phyloP scores from a whole-genome alignment of 2,888 invertebrate species.

The Seladonia tumulorum region DNA sequence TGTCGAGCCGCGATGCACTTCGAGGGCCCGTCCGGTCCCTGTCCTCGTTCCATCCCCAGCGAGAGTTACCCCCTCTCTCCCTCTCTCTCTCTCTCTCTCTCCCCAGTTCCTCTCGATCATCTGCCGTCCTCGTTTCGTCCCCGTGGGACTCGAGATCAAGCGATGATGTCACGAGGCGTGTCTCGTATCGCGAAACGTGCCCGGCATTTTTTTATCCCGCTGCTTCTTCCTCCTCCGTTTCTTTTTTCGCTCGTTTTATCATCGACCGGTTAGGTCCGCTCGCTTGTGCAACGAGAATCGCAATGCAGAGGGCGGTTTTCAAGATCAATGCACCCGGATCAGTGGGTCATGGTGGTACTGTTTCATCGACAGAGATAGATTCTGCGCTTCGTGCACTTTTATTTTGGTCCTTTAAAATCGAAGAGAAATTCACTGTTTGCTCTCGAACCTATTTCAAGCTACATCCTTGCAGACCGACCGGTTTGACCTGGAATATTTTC shows the following conservation, averaged over 20 bases:
- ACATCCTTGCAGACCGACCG: background rate
- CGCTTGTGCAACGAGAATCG: slow-evolving; percentile 6
- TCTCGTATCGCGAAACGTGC: slow-evolving; percentile 68
- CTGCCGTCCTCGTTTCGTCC: slow-evolving; percentile 37
- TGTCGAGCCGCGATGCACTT: slow-evolving; percentile 49
- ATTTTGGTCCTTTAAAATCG: background rate
- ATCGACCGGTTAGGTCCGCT: background rate
- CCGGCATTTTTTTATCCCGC: slow-evolving; percentile 61
- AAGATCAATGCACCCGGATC: background rate
- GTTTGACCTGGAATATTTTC: background rate
- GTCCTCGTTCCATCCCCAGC: slow-evolving; percentile 19
- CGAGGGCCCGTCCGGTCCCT: slow-evolving; percentile 47
- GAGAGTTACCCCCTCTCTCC: too few species aligned
- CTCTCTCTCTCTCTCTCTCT: background rate
- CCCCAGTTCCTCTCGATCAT: slow-evolving; percentile 11
- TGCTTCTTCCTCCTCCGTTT: slow-evolving; percentile 10
- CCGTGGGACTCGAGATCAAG: slow-evolving; percentile 57
- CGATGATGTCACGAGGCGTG: slow-evolving; percentile 74
- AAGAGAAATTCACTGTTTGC: background rate
- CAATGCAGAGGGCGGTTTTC: slow-evolving; percentile 16
- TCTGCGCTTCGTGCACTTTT: background rate
- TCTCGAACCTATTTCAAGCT: background rate
- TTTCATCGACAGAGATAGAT: background rate
- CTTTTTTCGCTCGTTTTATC: slow-evolving; percentile 28
- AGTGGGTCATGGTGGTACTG: background rate